phyloP scores from a whole-genome alignment of 2,797 vertebrate species.

The Urosaurus nigricauda region DNA sequence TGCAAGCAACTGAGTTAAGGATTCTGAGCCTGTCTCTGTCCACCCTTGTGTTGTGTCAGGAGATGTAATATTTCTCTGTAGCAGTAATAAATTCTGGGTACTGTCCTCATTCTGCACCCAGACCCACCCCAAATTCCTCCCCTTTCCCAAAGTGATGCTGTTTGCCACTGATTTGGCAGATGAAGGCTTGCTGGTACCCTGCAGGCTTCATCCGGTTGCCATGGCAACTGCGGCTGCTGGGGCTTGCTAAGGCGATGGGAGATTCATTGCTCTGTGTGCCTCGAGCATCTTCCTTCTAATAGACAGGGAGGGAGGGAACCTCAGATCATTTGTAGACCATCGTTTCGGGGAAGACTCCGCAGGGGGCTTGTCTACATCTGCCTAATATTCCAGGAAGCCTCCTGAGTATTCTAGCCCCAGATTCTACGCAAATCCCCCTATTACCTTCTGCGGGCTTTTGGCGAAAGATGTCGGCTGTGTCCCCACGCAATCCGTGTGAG shows the following conservation, averaged over 20 bases:
- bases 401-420: too few relatives aligned
- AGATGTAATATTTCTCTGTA: neutral
- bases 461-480: too few relatives aligned
- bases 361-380: too few relatives aligned
- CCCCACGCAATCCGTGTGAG: too few relatives aligned
- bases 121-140: too few relatives aligned
- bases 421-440: too few relatives aligned
- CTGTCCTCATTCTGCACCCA: neutral
- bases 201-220: slow-evolving; percentile 8
- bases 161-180: neutral
- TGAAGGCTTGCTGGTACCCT: neutral
- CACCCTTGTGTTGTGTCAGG: too few relatives aligned
- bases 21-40: neutral
- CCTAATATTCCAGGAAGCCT: too few relatives aligned
- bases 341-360: neutral
- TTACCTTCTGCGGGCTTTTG: too few relatives aligned
- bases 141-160: neutral
- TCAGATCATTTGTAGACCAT: neutral
- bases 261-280: neutral
- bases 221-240: neutral
- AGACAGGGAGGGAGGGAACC: neutral
- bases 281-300: neutral
- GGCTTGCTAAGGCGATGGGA: slow-evolving; percentile 29
- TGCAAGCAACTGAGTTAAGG: neutral
- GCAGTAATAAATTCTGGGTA: too few relatives aligned